A percentile compares a stretch with the other conserved stretches of the same genome.
These are phyloP conservation scores for Fringilla coelebs DNA, from an alignment of 2,797 vertebrate genomes.

Conservation along the genomic window DNA sequence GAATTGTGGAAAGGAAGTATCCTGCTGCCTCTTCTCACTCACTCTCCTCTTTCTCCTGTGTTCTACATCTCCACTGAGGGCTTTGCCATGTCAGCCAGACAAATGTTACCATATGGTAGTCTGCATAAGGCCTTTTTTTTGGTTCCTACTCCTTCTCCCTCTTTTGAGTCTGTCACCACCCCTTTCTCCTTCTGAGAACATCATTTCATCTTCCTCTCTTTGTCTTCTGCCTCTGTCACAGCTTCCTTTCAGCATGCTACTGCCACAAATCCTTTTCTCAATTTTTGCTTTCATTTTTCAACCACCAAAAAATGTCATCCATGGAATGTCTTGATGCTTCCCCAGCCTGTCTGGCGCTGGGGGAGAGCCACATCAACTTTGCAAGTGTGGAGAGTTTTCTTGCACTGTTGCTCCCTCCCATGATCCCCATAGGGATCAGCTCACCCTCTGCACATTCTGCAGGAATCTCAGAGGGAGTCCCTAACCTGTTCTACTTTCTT, in stretches of 20 bases:
- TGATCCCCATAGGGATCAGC: rapidly evolving
- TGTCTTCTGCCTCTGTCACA: background rate
- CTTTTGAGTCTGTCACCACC: background rate
- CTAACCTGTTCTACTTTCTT: background rate
- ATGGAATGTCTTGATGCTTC: background rate
- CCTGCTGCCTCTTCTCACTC: background rate
- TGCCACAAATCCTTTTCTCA: background rate
- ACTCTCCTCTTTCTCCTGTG: background rate
- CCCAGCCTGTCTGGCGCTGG: background rate
- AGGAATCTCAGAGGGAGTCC: background rate
- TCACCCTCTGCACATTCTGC: rapidly evolving
- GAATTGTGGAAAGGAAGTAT: background rate
- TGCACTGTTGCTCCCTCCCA: rapidly evolving
- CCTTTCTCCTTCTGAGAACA: background rate
- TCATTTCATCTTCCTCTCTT: background rate
- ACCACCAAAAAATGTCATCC: background rate
- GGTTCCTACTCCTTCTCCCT: background rate
- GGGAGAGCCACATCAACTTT: background rate
- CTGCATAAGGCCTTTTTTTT: background rate
- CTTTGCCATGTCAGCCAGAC: background rate
- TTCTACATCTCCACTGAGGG: background rate
- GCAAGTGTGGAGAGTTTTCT: background rate
- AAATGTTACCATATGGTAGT: background rate
- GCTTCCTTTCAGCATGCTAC: background rate
- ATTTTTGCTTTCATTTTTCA: background rate